Conservation (phyloP, 2,113 vertebrate genomes). For the Centrocercus urophasianus region DNA sequence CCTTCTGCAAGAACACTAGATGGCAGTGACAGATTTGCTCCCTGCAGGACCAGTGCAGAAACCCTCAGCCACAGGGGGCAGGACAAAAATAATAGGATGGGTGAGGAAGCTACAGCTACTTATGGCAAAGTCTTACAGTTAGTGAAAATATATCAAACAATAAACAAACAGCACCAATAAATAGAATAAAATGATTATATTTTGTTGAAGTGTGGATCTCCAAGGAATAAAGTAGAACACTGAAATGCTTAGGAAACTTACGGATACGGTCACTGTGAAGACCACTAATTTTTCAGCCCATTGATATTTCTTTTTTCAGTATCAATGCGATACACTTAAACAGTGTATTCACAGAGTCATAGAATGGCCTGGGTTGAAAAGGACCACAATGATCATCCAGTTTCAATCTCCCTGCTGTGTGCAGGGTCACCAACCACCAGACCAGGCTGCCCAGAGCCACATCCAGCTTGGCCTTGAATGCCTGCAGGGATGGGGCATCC, state of each 20-base stretch:
- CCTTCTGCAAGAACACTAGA: conserved; percentile 18
- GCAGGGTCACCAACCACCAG: too few species aligned
- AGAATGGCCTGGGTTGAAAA: too few species aligned
- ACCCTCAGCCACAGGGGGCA: background rate
- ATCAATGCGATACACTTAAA: background rate
- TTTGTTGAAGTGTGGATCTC: background rate
- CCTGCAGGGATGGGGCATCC: too few species aligned
- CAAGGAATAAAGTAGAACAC: background rate
- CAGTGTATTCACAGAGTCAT: background rate
- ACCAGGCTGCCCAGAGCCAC: too few species aligned
- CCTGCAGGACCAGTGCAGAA: background rate
- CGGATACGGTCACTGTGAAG: background rate
- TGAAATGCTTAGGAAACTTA: background rate
- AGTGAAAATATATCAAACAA: background rate
- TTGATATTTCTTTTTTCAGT: background rate
- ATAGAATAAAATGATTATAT: background rate
- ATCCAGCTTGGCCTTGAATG: too few species aligned
- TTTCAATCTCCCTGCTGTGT: too few species aligned
- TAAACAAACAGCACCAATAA: background rate
- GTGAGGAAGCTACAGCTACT: background rate
- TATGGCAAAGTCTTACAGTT: background rate
- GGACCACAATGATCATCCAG: too few species aligned
- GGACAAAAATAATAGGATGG: rapidly evolving
- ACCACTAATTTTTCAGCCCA: background rate
- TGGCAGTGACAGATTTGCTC: conserved; percentile 39